Evolutionary conservation across 2,888 invertebrate species (phyloP).

Genomic region (Phyto melanocephala): DNA sequence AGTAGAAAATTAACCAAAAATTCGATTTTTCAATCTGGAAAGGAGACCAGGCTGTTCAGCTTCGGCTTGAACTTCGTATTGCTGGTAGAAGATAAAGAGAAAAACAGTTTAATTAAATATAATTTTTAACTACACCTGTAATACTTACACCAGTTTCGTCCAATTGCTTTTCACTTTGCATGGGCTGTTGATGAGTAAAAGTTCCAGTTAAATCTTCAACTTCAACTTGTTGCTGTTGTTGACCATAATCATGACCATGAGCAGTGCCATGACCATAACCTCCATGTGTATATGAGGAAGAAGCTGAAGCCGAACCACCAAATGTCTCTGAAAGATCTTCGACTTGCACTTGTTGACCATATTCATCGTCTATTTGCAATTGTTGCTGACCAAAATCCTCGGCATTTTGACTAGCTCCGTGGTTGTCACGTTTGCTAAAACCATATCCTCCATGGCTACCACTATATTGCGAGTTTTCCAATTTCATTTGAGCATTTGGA

Average conservation of each 20-base stretch:
- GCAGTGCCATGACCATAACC: neutral
- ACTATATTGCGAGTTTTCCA: conserved; percentile 3
- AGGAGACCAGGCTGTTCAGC: conserved; percentile 69
- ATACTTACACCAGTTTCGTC: conserved; percentile 34
- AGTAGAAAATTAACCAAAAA: conserved; percentile 61
- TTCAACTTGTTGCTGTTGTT: conserved; percentile 57
- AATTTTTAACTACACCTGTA: neutral
- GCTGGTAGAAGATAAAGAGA: conserved; percentile 50
- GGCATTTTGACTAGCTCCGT: conserved; percentile 1
- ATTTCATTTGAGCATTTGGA: conserved; percentile 54
- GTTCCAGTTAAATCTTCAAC: conserved; percentile 62
- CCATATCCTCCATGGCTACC: conserved; percentile 60
- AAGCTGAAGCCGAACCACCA: neutral
- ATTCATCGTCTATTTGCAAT: conserved; percentile 64
- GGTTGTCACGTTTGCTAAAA: conserved; percentile 43
- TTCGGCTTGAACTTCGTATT: conserved; percentile 68
- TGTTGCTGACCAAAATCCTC: conserved; percentile 69
- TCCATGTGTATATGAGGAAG: neutral
- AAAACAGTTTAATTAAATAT: neutral
- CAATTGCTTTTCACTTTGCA: conserved; percentile 46
- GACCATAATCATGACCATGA: neutral
- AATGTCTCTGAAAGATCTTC: conserved; percentile 18
- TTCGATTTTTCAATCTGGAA: conserved; percentile 71
- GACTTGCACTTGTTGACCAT: conserved; percentile 65
- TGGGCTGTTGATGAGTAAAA: conserved; percentile 22